phyloP scores from a whole-genome alignment of 2,113 vertebrate genomes.

The Nannospalax galili region DNA sequence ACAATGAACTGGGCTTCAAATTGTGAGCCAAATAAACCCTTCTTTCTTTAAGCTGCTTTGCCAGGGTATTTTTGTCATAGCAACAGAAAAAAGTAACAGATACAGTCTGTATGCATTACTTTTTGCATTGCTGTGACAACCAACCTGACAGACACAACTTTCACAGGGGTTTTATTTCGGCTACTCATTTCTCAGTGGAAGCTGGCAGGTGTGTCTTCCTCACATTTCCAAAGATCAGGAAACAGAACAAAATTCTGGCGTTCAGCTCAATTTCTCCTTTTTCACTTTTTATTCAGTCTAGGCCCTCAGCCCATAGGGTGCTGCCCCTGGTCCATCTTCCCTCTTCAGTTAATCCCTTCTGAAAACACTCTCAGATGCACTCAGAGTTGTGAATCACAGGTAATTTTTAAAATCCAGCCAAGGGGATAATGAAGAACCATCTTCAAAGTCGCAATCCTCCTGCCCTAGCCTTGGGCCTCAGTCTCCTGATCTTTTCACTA shows the following conservation, averaged over 20 bases:
- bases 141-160: neutral
- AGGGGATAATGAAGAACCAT: neutral
- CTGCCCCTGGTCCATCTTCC: neutral
- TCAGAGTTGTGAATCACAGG: neutral
- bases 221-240: neutral
- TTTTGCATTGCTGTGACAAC: neutral
- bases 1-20: neutral
- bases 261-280: neutral
- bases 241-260: too few species aligned
- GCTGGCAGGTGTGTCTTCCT: neutral
- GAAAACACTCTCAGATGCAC: too few species aligned
- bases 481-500: neutral
- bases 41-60: neutral
- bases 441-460: neutral
- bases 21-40: neutral
- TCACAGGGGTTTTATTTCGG: too few species aligned
- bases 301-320: too few species aligned
- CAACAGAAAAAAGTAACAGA: too few species aligned
- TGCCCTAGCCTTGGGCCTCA: neutral
- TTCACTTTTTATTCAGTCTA: neutral
- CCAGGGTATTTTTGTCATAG: neutral
- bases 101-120: neutral
- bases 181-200: neutral
- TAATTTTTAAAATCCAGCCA: neutral
- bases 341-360: neutral